These are phyloP conservation scores for Odontesthes bonariensis DNA, from an alignment of 2,113 vertebrate species.

Conservation along the genomic window DNA sequence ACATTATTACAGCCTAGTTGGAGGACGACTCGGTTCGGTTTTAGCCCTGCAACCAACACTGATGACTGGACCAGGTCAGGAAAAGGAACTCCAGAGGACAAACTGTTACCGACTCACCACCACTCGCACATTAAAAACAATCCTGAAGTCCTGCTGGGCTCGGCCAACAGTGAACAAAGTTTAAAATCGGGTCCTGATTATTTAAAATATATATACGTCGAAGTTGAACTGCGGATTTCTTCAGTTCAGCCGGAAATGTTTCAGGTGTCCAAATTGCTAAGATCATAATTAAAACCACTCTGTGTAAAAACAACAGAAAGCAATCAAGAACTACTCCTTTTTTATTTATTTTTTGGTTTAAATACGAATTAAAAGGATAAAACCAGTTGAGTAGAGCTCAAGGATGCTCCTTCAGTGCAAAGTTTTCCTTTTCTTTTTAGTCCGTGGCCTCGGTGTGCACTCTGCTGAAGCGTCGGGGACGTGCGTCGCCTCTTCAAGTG, in stretches of 20 bases:
- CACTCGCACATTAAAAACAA: conserved; percentile 52
- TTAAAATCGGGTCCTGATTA: conserved; percentile 41
- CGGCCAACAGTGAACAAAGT: conserved; percentile 18
- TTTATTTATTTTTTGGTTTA: conserved; percentile 26
- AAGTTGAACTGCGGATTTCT: conserved; percentile 4
- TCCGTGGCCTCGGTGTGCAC: conserved; percentile 34
- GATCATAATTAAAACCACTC: conserved; percentile 38
- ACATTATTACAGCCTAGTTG: conserved; percentile 65
- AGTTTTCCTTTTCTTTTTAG: conserved; percentile 3
- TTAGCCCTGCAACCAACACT: conserved; percentile 43
- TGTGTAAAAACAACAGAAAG: conserved; percentile 29
- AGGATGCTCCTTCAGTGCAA: conserved; percentile 75
- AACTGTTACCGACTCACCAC: conserved; percentile 40
- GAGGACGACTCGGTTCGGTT: conserved; percentile 47
- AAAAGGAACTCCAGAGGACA: conserved; percentile 22
- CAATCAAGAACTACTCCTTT: conserved; percentile 21
- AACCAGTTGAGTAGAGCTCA: conserved; percentile 48
- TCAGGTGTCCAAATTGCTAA: conserved; percentile 23
- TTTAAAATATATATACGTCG: not conserved
- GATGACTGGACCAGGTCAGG: conserved; percentile 31
- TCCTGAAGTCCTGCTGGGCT: conserved; percentile 41
- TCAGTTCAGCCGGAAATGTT: conserved; percentile 32
- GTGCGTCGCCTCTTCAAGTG: conserved; percentile 62
- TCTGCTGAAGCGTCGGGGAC: conserved; percentile 46
- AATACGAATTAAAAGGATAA: conserved; percentile 51